Percentiles rank a stretch among this genome's conserved stretches.
Evolutionary conservation across 2,888 invertebrate species (phyloP).

Genomic region (Hetaerina titia): DNA sequence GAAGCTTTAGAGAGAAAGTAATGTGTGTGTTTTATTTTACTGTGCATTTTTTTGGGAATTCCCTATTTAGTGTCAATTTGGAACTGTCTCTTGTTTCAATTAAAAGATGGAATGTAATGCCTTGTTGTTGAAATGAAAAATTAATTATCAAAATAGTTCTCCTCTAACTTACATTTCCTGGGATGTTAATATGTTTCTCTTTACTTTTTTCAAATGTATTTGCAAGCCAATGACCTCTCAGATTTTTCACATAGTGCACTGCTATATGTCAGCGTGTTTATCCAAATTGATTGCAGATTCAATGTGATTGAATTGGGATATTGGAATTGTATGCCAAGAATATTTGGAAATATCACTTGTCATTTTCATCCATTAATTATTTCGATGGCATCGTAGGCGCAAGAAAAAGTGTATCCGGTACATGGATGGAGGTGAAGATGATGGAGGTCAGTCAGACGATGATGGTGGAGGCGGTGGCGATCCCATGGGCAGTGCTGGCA

Average conservation of each 20-base stretch:
- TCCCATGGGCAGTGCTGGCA: constrained; percentile 88
- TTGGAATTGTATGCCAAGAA: neutral
- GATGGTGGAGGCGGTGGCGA: constrained; percentile 84
- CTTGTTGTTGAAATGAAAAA: neutral
- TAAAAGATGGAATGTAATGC: neutral
- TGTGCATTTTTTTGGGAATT: neutral
- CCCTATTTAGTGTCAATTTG: neutral
- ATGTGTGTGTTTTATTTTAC: constrained; percentile 28
- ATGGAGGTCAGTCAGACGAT: constrained; percentile 82
- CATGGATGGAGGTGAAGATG: constrained; percentile 89
- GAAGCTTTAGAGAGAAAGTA: constrained; percentile 47
- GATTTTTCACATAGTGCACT: neutral
- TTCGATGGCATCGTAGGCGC: constrained; percentile 83
- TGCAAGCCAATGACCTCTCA: neutral
- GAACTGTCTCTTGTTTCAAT: neutral
- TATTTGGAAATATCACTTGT: neutral
- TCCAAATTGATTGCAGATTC: neutral
- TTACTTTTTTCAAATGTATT: constrained; percentile 2
- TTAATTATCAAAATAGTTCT: neutral
- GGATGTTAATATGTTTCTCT: neutral
- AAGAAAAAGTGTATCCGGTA: constrained; percentile 98
- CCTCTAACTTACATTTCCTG: neutral
- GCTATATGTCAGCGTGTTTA: neutral
- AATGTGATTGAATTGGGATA: neutral
- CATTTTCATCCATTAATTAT: constrained; percentile 1